These are phyloP conservation scores for Naso thynnoides DNA, from an alignment of 2,797 vertebrate species.

Conservation along the genomic window DNA sequence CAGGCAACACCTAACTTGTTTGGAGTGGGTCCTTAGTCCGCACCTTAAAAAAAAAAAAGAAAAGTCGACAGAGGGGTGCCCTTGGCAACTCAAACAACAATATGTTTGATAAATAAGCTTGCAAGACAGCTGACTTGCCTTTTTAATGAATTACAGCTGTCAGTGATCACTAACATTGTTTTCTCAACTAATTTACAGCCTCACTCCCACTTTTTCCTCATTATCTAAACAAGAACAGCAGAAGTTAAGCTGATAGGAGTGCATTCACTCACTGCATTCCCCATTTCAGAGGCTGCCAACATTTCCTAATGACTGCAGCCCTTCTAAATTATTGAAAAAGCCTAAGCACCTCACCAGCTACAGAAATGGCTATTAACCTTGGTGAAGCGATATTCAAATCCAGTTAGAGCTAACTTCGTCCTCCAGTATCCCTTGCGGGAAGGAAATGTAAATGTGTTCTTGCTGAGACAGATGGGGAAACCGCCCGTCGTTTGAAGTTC, in stretches of 20 bases:
- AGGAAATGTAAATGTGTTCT: conserved; percentile 87
- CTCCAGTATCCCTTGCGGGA: conserved; percentile 82
- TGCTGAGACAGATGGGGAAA: conserved; percentile 85
- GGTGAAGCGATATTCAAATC: conserved; percentile 85
- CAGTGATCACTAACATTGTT: conserved; percentile 50
- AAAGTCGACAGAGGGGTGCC: conserved; percentile 8
- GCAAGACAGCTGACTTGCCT: conserved; percentile 24
- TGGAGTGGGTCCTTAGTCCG: background rate
- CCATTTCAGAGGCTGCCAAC: conserved; percentile 74
- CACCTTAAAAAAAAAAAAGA: background rate
- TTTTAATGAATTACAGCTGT: conserved; percentile 55
- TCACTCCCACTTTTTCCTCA: conserved; percentile 53
- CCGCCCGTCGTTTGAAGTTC: conserved; percentile 85
- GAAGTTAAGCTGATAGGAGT: conserved; percentile 52
- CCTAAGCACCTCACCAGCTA: conserved; percentile 83
- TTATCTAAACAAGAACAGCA: conserved; percentile 55
- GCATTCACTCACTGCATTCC: conserved; percentile 64
- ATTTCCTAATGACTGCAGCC: conserved; percentile 79
- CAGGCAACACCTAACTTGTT: no score
- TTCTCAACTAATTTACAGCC: conserved; percentile 54
- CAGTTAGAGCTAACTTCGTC: conserved; percentile 82
- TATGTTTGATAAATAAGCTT: conserved; percentile 45
- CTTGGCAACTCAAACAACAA: conserved; percentile 20
- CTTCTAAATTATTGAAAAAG: conserved; percentile 86
- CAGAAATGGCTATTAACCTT: conserved; percentile 88